These are phyloP conservation scores for Pseudomyrmex sp. DNA, from an alignment of 1,140 invertebrate genomes.

Conservation along the genomic window DNA sequence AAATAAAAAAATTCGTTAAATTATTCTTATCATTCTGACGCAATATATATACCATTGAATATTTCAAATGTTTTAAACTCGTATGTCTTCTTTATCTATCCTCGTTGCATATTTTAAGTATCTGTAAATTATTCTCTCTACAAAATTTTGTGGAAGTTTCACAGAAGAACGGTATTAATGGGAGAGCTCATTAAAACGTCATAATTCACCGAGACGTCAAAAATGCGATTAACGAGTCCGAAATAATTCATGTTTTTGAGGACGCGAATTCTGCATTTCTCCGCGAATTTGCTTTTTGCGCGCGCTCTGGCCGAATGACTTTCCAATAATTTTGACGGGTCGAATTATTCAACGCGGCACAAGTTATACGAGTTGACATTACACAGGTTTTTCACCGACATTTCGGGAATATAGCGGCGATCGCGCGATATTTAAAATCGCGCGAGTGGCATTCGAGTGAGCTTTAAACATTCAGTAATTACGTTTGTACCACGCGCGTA, in stretches of 20 bases:
- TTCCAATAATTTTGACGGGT: conserved; percentile 57
- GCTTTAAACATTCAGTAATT: conserved; percentile 68
- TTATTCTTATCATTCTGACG: neutral
- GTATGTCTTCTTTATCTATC: too few relatives aligned
- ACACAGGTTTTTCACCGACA: conserved; percentile 33
- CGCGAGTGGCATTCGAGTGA: conserved; percentile 32
- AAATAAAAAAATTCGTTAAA: neutral
- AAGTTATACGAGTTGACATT: conserved; percentile 48
- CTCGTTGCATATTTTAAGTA: neutral
- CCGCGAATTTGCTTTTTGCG: conserved; percentile 33
- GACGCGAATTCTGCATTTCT: conserved; percentile 41
- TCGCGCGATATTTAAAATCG: conserved; percentile 46
- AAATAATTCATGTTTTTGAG: conserved; percentile 54
- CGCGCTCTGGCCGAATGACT: conserved; percentile 35
- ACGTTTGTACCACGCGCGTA: conserved; percentile 49
- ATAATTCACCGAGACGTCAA: conserved; percentile 44
- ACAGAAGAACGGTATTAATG: conserved; percentile 21
- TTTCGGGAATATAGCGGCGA: conserved; percentile 32
- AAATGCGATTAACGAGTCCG: conserved; percentile 49
- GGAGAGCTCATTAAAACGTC: conserved; percentile 44
- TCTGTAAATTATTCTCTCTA: neutral
- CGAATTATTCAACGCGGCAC: conserved; percentile 48
- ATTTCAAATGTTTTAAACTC: too few relatives aligned
- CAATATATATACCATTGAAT: neutral
- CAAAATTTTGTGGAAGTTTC: neutral